Percentiles rank a stretch among this genome's conserved stretches.
Conservation (phyloP, 2,888 invertebrate genomes). For the Dynastes tityus region DNA sequence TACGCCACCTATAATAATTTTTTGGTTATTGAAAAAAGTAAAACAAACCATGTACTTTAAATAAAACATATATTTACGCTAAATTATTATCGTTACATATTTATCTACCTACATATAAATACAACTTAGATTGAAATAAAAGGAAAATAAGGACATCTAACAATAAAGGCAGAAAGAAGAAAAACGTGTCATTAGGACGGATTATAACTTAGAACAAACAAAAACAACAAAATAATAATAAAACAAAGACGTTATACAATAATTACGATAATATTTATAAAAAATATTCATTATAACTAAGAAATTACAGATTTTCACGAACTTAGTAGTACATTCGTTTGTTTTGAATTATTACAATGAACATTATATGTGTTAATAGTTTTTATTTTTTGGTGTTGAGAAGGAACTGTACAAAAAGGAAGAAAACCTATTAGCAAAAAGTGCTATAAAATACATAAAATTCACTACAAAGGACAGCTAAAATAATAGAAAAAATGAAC, state of each 20-base stretch:
- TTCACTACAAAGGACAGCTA: too few species aligned
- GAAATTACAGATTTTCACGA: not conserved
- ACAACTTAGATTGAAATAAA: conserved; percentile 6
- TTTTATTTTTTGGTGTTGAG: not conserved
- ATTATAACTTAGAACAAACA: conserved; percentile 63
- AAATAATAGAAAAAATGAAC: too few species aligned
- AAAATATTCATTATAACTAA: not conserved
- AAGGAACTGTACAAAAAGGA: conserved; percentile 8
- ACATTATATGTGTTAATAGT: not conserved
- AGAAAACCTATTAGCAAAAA: too few species aligned
- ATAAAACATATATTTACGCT: conserved; percentile 48
- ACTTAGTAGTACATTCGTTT: not conserved
- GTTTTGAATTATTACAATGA: not conserved
- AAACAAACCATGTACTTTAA: conserved; percentile 8
- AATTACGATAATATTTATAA: conserved; percentile 3
- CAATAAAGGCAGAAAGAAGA: conserved; percentile 33
- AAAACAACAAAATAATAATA: conserved; percentile 45
- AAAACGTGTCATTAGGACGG: conserved; percentile 62
- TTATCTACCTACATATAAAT: conserved; percentile 27
- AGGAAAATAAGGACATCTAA: not conserved
- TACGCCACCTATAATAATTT: too few species aligned
- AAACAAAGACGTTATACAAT: conserved; percentile 13
- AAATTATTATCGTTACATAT: conserved; percentile 24
- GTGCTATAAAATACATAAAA: too few species aligned
- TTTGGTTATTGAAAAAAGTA: not conserved